phyloP scores from a whole-genome alignment of 2,888 invertebrate genomes.

The Acrocera orbiculus region DNA sequence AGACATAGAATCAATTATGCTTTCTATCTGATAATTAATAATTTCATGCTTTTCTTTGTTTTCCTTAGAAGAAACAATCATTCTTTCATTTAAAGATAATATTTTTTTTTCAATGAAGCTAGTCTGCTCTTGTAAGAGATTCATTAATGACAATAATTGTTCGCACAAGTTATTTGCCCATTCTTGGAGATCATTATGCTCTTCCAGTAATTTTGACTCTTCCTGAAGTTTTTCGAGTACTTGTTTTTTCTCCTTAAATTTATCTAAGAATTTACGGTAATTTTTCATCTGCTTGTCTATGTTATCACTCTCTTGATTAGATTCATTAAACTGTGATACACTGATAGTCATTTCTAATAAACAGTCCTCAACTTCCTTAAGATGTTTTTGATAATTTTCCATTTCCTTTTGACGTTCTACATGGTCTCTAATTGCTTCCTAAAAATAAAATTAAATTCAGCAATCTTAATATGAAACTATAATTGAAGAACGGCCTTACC shows the following conservation, averaged over 20 bases:
- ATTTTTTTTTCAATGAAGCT: constrained; percentile 36
- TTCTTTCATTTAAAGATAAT: constrained; percentile 19
- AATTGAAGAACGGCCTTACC: constrained; percentile 18
- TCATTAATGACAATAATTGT: constrained; percentile 39
- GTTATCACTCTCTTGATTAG: constrained; percentile 32
- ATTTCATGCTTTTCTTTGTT: not conserved
- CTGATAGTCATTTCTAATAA: constrained; percentile 32
- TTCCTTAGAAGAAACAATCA: constrained; percentile 34
- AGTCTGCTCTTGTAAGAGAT: constrained; percentile 43
- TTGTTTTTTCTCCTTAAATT: constrained; percentile 33
- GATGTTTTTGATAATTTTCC: constrained; percentile 34
- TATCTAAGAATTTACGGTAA: constrained; percentile 35
- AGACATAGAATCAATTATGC: constrained; percentile 48
- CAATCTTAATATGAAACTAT: not conserved
- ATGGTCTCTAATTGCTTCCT: constrained; percentile 37
- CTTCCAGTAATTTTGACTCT: constrained; percentile 33
- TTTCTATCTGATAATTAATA: constrained; percentile 17
- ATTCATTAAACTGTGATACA: too few species aligned
- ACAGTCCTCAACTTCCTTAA: constrained; percentile 39
- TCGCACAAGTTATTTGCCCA: constrained; percentile 34
- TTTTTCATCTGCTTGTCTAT: constrained; percentile 35
- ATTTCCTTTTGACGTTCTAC: constrained; percentile 37
- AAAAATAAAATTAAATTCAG: constrained; percentile 13
- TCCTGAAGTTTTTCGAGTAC: constrained; percentile 33
- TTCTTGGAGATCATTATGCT: constrained; percentile 32